Conservation (phyloP, 2,888 invertebrate genomes). For the Galerucella pusilla region DNA sequence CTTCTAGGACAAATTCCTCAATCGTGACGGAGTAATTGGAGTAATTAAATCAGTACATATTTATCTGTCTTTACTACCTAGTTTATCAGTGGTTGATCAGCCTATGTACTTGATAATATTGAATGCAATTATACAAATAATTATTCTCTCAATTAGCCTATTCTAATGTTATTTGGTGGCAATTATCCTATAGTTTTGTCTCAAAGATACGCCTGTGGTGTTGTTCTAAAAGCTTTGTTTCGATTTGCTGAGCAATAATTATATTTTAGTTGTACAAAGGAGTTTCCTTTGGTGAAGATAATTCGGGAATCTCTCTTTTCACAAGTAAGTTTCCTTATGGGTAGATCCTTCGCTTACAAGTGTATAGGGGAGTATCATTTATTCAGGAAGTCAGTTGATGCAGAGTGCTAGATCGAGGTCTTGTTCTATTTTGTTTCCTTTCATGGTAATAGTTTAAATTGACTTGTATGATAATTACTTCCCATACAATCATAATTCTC, state of each 20-base stretch:
- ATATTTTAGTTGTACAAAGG: constrained; percentile 38
- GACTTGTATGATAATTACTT: constrained; percentile 36
- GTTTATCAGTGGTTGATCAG: no score
- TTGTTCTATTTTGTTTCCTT: constrained; percentile 34
- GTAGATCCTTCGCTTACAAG: constrained; percentile 33
- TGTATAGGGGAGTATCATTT: constrained; percentile 34
- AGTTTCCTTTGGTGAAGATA: constrained; percentile 35
- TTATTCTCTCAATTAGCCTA: background rate
- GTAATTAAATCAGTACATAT: no score
- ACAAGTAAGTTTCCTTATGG: constrained; percentile 36
- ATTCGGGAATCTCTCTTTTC: constrained; percentile 35
- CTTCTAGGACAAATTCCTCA: no score
- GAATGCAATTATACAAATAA: background rate
- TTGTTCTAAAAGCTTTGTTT: constrained; percentile 31
- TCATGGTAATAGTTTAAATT: constrained; percentile 36
- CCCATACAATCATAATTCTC: constrained; percentile 11
- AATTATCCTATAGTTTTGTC: constrained; percentile 10
- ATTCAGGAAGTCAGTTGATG: constrained; percentile 39
- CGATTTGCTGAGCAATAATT: constrained; percentile 36
- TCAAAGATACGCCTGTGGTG: background rate
- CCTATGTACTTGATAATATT: background rate
- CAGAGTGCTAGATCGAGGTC: constrained; percentile 34
- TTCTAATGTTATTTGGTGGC: constrained; percentile 1
- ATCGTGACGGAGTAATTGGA: no score
- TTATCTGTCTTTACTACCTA: no score